Base-by-base conservation (phyloP, 1,140 invertebrate genomes). In the Lycorma delicatula region DNA sequence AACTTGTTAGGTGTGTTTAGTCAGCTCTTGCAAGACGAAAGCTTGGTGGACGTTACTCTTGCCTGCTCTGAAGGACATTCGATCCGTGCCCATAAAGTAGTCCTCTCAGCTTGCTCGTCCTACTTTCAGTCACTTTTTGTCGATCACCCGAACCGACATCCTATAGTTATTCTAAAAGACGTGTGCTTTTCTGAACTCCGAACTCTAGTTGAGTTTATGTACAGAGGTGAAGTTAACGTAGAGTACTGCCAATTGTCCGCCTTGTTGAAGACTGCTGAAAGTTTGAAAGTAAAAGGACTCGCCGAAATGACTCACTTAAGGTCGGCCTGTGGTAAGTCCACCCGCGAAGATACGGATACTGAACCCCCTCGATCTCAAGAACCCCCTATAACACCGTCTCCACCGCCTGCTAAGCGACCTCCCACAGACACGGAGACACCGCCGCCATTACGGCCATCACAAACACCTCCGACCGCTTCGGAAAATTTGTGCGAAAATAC, bases 171-270 rank as follows among this genome's bases (percentile, higher is more conserved):
- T 70, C 81, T 94, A 61, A 91, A 93, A 75, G 91, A 93, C 85
- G 90, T 93, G 67, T 83, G 87, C 68, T 91, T 91, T 75, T 77
- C 84, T 66, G 90, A 93, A 75, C 81, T 94, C 71, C 82, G 89
- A 71, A 91, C 89, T 64, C 83, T 95, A 69, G 85, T 94, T 70
- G 89, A 93, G 79, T 94, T 93, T 82, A 96, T 95, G 91, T 94
- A 95, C 82, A 89, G 91, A 74, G 91, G 91, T 65, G 91, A 94
- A 75, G 91, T 94, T 63, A 93, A 91, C 81, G 89, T 94, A 64
- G 87, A 92, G 74, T 91, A 93, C 72, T 91, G 89, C 75, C 89
- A 93, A 75, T 79, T 95, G 67, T 87, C 87, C 66, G 86, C 87
- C 63, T 81, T 95, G 65, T 81, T 95, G 62, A 93, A 92, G 75